These are phyloP conservation scores for Philereme vetulata DNA, from an alignment of 2,888 invertebrate species.

Conservation along the genomic window DNA sequence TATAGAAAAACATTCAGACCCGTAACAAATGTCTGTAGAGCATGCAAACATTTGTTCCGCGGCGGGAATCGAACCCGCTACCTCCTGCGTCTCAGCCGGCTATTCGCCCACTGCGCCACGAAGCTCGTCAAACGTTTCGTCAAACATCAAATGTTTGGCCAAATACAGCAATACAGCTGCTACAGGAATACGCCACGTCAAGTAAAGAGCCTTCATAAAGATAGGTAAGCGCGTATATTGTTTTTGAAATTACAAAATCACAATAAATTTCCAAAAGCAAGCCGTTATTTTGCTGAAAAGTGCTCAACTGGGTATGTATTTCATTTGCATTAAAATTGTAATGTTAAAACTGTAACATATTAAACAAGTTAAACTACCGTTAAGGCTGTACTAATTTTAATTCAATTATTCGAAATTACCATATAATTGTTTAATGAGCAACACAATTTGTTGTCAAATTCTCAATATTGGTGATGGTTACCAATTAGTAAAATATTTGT, in stretches of 20 bases:
- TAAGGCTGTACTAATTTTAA: constrained; percentile 8
- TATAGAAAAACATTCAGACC: no score
- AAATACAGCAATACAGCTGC: no score
- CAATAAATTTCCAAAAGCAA: constrained; percentile 4
- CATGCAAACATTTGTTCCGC: no score
- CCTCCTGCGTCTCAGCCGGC: no score
- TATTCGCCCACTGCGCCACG: no score
- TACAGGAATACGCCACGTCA: no score
- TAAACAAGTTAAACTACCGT: constrained; percentile 13
- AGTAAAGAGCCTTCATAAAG: not conserved
- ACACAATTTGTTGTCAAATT: not conserved
- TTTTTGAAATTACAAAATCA: constrained; percentile 4
- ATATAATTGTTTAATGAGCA: not conserved
- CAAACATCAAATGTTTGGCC: no score
- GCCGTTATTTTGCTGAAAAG: constrained; percentile 5
- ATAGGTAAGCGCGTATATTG: not conserved
- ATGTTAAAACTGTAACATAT: constrained; percentile 13
- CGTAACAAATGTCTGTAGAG: no score
- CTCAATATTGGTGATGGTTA: no score
- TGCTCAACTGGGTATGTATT: constrained; percentile 15
- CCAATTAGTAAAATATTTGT: no score
- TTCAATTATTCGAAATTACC: not conserved
- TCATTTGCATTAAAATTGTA: constrained; percentile 4
- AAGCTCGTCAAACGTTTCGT: no score
- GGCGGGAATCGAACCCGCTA: no score